These are phyloP conservation scores for Buceros bicornis DNA, from an alignment of 2,797 vertebrate genomes.

Conservation along the genomic window DNA sequence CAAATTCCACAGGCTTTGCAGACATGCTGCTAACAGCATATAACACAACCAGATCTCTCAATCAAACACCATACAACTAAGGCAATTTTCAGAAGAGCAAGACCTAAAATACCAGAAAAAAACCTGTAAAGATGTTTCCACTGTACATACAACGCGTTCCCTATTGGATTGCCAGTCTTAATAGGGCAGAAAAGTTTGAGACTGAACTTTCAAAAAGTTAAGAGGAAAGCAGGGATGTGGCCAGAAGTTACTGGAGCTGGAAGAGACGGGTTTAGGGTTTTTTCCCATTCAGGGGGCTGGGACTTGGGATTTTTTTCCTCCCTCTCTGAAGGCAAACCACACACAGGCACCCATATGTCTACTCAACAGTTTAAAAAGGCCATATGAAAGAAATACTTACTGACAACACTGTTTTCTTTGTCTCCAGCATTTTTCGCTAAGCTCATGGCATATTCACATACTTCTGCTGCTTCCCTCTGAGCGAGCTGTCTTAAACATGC, in stretches of 20 bases:
- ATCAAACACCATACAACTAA: neutral
- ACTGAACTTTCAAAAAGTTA: neutral
- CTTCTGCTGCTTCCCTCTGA: conserved; percentile 95
- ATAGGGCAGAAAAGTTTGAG: neutral
- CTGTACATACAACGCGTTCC: neutral
- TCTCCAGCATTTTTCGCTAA: conserved; percentile 90
- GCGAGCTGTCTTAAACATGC: conserved; percentile 96
- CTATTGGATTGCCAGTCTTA: neutral
- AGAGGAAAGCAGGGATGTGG: neutral
- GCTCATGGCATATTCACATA: conserved; percentile 97
- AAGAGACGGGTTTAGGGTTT: neutral
- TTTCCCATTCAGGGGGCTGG: neutral
- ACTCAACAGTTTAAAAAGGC: neutral
- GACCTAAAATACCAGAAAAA: neutral
- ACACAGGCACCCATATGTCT: rapidly evolving
- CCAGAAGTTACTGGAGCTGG: neutral
- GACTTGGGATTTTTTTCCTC: neutral
- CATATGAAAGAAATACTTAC: conserved; percentile 80
- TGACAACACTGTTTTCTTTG: conserved; percentile 86
- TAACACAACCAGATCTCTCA: neutral
- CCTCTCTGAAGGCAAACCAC: neutral
- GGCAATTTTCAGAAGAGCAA: neutral
- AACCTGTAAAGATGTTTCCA: neutral
- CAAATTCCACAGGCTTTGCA: neutral
- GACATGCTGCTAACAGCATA: neutral